Evolutionary conservation across 1,140 invertebrate species (phyloP).

Genomic region (Neodiprion virginianus): DNA sequence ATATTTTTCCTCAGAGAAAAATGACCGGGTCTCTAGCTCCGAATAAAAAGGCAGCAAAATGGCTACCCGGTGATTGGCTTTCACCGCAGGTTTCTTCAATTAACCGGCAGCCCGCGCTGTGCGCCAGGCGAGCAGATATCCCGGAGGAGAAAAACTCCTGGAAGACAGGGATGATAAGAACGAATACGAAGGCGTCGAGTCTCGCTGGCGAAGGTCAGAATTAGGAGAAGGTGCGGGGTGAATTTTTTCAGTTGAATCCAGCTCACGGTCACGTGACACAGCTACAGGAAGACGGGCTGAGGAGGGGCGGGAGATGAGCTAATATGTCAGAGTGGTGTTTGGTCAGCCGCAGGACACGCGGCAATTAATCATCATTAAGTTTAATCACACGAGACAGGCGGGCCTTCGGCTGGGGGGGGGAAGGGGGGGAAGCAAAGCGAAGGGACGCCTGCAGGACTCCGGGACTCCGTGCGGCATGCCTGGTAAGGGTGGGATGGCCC

Average conservation of each 20-base stretch:
- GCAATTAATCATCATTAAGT: constrained; percentile 16
- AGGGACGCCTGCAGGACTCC: not conserved
- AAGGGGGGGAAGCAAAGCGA: not conserved
- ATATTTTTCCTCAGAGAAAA: too few species aligned
- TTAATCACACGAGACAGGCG: constrained; percentile 10
- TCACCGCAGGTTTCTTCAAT: not conserved
- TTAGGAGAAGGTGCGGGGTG: too few species aligned
- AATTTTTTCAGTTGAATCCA: not conserved
- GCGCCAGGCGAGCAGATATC: too few species aligned
- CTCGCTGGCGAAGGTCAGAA: not conserved
- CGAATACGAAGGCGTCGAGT: not conserved
- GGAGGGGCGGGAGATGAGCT: not conserved
- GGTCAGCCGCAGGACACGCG: constrained; percentile 12
- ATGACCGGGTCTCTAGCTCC: too few species aligned
- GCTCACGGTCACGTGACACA: not conserved
- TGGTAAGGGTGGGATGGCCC: not conserved
- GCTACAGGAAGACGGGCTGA: not conserved
- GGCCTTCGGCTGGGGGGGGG: not conserved
- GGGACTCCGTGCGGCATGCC: not conserved
- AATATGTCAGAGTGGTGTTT: constrained; percentile 16
- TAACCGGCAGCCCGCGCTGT: not conserved
- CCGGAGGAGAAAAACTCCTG: not conserved
- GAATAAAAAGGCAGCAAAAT: not conserved
- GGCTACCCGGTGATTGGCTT: not conserved
- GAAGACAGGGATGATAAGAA: not conserved